Percentiles rank a stretch among this genome's conserved stretches.
Evolutionary conservation across 2,888 invertebrate genomes (phyloP).

Genomic region (Anorthoa munda): DNA sequence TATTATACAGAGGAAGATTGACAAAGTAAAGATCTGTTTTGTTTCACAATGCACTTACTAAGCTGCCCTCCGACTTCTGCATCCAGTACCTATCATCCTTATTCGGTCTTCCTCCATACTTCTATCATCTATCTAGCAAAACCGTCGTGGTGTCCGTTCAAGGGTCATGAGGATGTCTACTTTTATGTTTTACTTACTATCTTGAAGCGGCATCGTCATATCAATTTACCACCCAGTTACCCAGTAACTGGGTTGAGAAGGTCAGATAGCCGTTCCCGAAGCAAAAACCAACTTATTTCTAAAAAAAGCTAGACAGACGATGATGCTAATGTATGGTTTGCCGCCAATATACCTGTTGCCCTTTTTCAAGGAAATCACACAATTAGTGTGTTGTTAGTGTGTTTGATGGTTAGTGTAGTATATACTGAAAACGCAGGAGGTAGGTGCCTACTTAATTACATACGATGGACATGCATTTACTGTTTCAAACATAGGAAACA

Average conservation of each 20-base stretch:
- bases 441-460: slow-evolving; percentile 31
- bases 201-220: too few species aligned
- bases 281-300: too few species aligned
- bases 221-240: too few species aligned
- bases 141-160: too few species aligned
- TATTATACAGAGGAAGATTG: neutral
- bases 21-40: neutral
- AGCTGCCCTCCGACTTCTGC: neutral
- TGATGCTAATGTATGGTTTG: neutral
- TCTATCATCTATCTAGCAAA: too few species aligned
- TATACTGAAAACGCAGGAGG: slow-evolving; percentile 3
- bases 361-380: slow-evolving; percentile 6
- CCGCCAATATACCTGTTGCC: too few species aligned
- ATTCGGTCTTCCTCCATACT: too few species aligned
- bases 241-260: too few species aligned
- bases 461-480: slow-evolving; percentile 26
- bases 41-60: neutral
- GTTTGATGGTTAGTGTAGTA: neutral
- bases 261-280: too few species aligned
- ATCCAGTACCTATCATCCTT: neutral
- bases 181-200: too few species aligned
- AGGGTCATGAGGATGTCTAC: too few species aligned
- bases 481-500: slow-evolving; percentile 28
- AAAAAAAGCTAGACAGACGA: too few species aligned
- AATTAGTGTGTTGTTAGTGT: neutral